Base-by-base conservation (phyloP, 1,140 invertebrate genomes). In the Maniola jurtina region DNA sequence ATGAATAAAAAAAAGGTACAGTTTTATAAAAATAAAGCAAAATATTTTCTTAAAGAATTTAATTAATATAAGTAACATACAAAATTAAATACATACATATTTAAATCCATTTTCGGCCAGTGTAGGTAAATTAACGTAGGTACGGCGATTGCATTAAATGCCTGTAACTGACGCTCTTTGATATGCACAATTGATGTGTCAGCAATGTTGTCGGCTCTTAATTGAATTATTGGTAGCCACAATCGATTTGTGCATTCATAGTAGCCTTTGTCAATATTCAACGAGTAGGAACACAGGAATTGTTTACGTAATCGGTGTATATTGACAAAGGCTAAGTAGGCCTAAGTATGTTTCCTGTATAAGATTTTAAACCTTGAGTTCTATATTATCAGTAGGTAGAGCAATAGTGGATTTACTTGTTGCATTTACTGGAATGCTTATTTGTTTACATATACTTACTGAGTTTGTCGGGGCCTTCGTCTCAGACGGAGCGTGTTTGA, bases 81-180 rank as follows among this genome's bases (percentile, higher is more conserved):
- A n/a, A n/a, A n/a, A n/a, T n/a, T n/a, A n/a, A n/a, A n/a, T n/a
- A n/a, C n/a, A n/a, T n/a, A n/a, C n/a, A 25, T 25, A 2, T 2
- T 25, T 25, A 25, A 25, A 25, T 25, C 25, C 25, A 25, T 25
- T 25, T 25, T 4, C 25, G 25, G 25, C 4, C 25, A 25, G 25
- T 25, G 4, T 4, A 25, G 25, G 25, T 25, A 0, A 48, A 48
- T 48, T 48, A 48, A 6, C 10, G 11, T 6, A n/a, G n/a, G n/a
- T n/a, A 1, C 14, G 47, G 47, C 34, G 2, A 33, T 4, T 6
- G 0, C 16, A 11, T 34, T 34, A 34, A 34, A 34, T 55, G 52
- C 33, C n/a, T 79, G 60, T 40, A 47, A 48, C 54, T 55, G 66
- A 68, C 61, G 36, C 56, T 50, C 66, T 68, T 63, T 68, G 66